Percentiles rank a stretch among this genome's conserved stretches.
phyloP scores from a whole-genome alignment of 2,113 vertebrate genomes.

The Micronycteris hirsuta region DNA sequence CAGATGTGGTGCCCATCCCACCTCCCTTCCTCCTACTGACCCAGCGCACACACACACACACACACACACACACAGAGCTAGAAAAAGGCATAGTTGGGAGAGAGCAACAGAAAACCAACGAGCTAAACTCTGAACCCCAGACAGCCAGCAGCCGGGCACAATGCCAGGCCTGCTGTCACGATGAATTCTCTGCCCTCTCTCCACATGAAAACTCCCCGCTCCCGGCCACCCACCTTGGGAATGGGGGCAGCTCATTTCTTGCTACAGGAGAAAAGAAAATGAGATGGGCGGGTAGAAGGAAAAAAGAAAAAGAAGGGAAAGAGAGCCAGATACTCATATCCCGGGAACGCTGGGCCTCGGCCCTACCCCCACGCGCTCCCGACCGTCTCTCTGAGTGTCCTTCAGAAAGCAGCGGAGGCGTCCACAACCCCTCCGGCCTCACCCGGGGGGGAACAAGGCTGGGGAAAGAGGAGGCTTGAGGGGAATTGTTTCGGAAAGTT shows the following conservation, averaged over 20 bases:
- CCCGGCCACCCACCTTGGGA: conserved; percentile 25
- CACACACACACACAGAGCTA: background rate
- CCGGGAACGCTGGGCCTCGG: background rate
- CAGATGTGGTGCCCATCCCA: background rate
- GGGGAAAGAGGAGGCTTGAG: background rate
- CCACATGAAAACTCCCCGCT: background rate
- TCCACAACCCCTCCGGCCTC: background rate
- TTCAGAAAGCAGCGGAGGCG: background rate
- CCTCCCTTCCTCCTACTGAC: background rate
- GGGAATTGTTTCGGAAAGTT: conserved; percentile 67
- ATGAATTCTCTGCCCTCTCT: background rate
- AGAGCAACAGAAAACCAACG: background rate
- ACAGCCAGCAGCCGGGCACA: conserved; percentile 3
- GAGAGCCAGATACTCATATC: background rate
- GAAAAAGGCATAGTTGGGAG: background rate
- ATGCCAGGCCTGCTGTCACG: background rate
- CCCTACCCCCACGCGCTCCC: background rate
- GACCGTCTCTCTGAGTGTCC: background rate
- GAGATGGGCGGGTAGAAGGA: background rate
- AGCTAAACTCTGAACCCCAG: conserved; percentile 4
- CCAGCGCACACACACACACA: background rate
- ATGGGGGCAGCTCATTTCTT: background rate
- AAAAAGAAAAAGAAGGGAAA: background rate
- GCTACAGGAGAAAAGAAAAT: conserved; percentile 35
- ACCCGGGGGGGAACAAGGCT: background rate